Evolutionary conservation across 1,140 invertebrate genomes (phyloP).

Genomic region (Lepidurus packardi): DNA sequence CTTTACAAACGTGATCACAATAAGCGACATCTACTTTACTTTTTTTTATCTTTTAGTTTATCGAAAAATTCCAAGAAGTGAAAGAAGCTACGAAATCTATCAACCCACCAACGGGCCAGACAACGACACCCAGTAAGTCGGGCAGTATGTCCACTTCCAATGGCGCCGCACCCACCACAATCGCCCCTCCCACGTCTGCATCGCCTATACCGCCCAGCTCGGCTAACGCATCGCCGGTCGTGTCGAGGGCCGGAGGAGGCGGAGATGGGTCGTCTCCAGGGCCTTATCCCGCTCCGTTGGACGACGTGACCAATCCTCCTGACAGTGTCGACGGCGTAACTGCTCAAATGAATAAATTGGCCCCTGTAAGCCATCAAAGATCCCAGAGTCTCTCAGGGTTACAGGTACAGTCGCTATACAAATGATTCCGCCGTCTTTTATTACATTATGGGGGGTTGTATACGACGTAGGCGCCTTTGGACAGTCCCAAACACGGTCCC

Average conservation of each 20-base stretch:
- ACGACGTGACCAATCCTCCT: constrained; percentile 39
- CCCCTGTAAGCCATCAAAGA: constrained; percentile 46
- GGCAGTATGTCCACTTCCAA: constrained; percentile 46
- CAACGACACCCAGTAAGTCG: constrained; percentile 7
- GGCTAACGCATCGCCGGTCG: constrained; percentile 76
- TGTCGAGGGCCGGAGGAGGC: constrained; percentile 51
- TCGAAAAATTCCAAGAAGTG: constrained; percentile 97
- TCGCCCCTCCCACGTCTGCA: constrained; percentile 46
- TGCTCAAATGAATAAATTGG: constrained; percentile 38
- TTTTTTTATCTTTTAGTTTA: constrained; percentile 62
- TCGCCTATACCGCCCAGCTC: constrained; percentile 63
- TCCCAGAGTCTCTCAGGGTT: constrained; percentile 52
- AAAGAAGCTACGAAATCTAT: constrained; percentile 72
- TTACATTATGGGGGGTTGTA: constrained; percentile 26
- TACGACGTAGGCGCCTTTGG: constrained; percentile 44
- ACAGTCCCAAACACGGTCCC: constrained; percentile 58
- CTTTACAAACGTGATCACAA: too few relatives aligned
- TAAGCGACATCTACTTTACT: too few relatives aligned
- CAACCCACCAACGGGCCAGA: constrained; percentile 33
- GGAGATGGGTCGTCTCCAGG: constrained; percentile 16
- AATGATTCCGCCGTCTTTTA: not conserved
- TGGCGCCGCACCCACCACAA: constrained; percentile 42
- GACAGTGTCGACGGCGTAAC: constrained; percentile 33
- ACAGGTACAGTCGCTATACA: constrained; percentile 42
- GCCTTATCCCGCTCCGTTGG: constrained; percentile 43